These are phyloP conservation scores for Brachionus rotundiformis DNA, from an alignment of 1,140 invertebrate species.

Conservation along the genomic window DNA sequence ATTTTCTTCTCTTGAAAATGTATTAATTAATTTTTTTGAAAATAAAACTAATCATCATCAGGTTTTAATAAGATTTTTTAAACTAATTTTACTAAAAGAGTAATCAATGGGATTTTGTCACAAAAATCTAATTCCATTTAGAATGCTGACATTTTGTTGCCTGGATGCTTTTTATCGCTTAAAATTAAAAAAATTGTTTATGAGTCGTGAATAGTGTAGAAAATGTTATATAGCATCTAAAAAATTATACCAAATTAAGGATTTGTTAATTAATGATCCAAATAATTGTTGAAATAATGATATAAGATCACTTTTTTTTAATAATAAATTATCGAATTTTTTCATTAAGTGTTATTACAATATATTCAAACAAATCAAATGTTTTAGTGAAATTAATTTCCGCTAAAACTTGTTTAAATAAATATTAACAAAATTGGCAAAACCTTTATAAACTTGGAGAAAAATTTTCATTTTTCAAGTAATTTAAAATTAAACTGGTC, in stretches of 20 bases:
- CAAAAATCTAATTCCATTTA: neutral
- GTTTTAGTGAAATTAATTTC: constrained; percentile 5
- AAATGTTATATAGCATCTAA: too few relatives aligned
- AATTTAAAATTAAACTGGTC: neutral
- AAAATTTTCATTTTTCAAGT: neutral
- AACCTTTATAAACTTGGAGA: neutral
- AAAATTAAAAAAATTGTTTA: neutral
- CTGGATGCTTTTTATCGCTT: neutral
- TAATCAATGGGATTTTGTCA: too few relatives aligned
- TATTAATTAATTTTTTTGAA: too few relatives aligned
- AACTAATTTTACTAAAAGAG: too few relatives aligned
- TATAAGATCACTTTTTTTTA: neutral
- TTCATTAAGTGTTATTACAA: neutral
- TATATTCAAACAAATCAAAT: neutral
- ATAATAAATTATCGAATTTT: neutral
- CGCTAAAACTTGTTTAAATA: neutral
- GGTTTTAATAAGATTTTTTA: too few relatives aligned
- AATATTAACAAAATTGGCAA: neutral
- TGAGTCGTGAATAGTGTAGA: too few relatives aligned
- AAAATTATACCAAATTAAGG: too few relatives aligned
- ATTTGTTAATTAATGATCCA: too few relatives aligned
- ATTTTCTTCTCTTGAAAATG: too few relatives aligned
- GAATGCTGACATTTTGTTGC: neutral
- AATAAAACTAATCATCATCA: too few relatives aligned
- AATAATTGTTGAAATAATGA: neutral